Base-by-base conservation (phyloP, 2,113 vertebrate genomes). In the Pimephales promelas region DNA sequence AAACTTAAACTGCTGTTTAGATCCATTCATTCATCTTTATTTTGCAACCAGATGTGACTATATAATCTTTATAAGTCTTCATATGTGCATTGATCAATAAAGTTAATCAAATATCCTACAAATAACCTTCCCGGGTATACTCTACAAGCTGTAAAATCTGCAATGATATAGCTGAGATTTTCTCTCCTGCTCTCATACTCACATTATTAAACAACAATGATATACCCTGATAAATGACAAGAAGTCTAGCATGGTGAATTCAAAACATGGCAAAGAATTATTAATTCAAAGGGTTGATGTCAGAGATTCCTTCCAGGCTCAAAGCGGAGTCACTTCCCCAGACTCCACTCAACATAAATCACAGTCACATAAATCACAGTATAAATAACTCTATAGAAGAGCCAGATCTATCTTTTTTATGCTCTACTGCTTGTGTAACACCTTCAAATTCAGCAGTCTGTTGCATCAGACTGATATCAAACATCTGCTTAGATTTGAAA, bases 321-420 rank as follows among this genome's bases (percentile, higher is more conserved):
- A 49, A 80, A 5, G 78, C 20, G 8, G 61, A 66, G 78, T 31
- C 47, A n/a, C 26, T 40, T 68, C 79, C 61, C 79, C 62, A 54
- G 45, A 49, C 62, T 52, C 40, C 59, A 49, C 62, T 70, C 79
- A 54, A 31, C 45, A 81, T 81, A 81, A 81, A 81, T 81, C 79
- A 81, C 45, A 66, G 47, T 57, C 74, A 31, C 20, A 81, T 81
- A 81, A 81, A 81, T 70, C 79, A 54, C 28, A 52, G 62, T 81
- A 79, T 79, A 70, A 81, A 81, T 81, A 81, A 54, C 45, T 81
- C 79, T 14, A 81, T 22, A 40, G 45, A 81, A 64, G 59, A 79
- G 56, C 40, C 20, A 70, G 79, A 70, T 70, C 34, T 59, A 20
- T 78, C 47, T 72, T 59, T 36, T 72, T 62, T 45, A 61, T 47